These are phyloP conservation scores for Hypsopygia costalis DNA, from an alignment of 2,888 invertebrate species.

Conservation along the genomic window DNA sequence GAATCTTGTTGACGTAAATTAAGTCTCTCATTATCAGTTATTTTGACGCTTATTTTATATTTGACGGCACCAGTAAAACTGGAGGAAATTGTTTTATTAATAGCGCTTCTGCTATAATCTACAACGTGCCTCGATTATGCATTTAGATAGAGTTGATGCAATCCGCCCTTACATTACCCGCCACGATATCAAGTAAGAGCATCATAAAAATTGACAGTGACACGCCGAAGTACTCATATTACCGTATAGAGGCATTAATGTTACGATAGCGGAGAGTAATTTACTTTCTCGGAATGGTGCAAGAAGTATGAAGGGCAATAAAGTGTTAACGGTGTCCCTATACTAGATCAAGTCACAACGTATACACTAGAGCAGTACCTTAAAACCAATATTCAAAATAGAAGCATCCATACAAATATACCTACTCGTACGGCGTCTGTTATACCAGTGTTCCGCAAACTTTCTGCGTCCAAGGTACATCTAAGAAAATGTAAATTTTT, in stretches of 20 bases:
- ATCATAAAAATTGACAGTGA: conserved; percentile 71
- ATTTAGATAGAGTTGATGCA: conserved; percentile 15
- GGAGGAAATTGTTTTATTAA: neutral
- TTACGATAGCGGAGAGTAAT: conserved; percentile 67
- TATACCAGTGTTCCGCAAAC: too few species aligned
- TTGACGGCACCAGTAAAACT: neutral
- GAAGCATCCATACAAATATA: too few species aligned
- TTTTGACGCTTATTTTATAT: too few species aligned
- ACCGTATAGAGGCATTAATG: conserved; percentile 68
- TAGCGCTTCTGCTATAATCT: neutral
- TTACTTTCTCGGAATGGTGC: conserved; percentile 71
- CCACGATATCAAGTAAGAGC: conserved; percentile 55
- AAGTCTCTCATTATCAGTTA: too few species aligned
- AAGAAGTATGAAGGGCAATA: conserved; percentile 67
- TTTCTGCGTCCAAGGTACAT: too few species aligned
- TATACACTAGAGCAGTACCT: too few species aligned
- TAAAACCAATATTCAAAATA: too few species aligned
- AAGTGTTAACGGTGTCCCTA: conserved; percentile 58
- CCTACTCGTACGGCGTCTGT: too few species aligned
- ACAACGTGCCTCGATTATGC: conserved; percentile 1
- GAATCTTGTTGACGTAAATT: too few species aligned
- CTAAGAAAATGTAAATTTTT: too few species aligned
- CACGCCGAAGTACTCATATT: conserved; percentile 62
- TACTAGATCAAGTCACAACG: conserved; percentile 44
- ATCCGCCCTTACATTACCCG: conserved; percentile 21